These are phyloP conservation scores for Drosophila mettleri DNA, from an alignment of 2,888 invertebrate genomes.

Conservation along the genomic window DNA sequence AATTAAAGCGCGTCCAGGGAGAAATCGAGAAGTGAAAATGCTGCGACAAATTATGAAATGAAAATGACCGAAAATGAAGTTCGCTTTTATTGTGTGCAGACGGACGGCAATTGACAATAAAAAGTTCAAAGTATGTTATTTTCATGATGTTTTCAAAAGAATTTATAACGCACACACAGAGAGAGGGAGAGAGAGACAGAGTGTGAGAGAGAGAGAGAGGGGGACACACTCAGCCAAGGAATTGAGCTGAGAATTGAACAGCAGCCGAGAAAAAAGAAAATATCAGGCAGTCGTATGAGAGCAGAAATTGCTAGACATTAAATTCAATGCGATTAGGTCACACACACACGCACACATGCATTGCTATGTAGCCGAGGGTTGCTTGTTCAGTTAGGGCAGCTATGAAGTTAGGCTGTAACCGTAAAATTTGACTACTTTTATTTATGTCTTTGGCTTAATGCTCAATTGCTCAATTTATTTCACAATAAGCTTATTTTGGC, in stretches of 20 bases:
- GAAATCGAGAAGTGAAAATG: conserved; percentile 29
- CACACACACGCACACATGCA: conserved; percentile 17
- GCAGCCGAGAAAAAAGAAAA: conserved; percentile 24
- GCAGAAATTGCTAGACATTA: conserved; percentile 73
- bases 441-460: background rate
- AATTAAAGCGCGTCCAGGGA: conserved; percentile 50
- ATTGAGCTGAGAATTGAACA: conserved; percentile 31
- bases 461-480: background rate
- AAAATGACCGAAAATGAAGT: conserved; percentile 73
- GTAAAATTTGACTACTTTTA: background rate
- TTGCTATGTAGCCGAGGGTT: conserved; percentile 32
- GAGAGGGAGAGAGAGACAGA: no score
- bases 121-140: conserved; percentile 76
- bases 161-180: conserved; percentile 55
- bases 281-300: conserved; percentile 36
- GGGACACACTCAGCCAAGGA: conserved; percentile 17
- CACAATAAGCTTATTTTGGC: background rate
- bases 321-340: conserved; percentile 79
- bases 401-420: background rate
- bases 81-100: conserved; percentile 68
- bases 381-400: background rate
- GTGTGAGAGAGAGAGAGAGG: no score
- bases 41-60: conserved; percentile 73
- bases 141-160: conserved; percentile 67
- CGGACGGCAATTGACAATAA: conserved; percentile 70